Conservation (phyloP, 2,113 vertebrate species). For the Rhodinocichla rosea region DNA sequence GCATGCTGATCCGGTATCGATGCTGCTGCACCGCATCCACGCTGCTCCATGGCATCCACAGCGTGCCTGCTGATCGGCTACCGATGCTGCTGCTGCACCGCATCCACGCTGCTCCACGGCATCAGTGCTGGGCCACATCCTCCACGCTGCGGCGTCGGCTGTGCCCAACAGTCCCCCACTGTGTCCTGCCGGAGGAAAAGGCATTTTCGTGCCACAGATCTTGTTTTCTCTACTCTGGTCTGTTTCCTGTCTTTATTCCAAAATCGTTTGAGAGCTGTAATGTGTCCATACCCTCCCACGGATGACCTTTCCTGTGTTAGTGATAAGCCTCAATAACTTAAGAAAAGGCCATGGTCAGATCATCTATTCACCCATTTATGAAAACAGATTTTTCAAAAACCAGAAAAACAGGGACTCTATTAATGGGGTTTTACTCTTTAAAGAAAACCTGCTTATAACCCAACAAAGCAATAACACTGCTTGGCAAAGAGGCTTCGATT, state of each 20-base stretch:
- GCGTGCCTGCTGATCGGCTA: not conserved
- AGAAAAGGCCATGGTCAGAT: not conserved
- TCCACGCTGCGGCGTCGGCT: not conserved
- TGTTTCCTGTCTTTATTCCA: not conserved
- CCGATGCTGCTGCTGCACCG: not conserved
- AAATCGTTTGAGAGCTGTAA: not conserved
- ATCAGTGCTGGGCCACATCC: not conserved
- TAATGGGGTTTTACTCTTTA: not conserved
- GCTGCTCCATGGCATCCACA: not conserved
- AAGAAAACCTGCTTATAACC: not conserved
- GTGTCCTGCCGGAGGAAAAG: not conserved
- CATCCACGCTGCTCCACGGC: not conserved
- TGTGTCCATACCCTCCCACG: not conserved
- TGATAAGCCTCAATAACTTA: not conserved
- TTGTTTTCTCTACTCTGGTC: not conserved
- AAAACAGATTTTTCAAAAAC: not conserved
- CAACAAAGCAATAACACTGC: not conserved
- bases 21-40: not conserved
- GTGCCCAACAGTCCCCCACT: not conserved
- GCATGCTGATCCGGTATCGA: not conserved
- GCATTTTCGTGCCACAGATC: not conserved
- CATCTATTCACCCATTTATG: rapidly evolving
- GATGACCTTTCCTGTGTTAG: not conserved
- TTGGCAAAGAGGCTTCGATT: not conserved
- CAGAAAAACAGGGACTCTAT: not conserved